A percentile compares a stretch with the other conserved stretches of the same genome.
Conservation (phyloP, 1,140 invertebrate genomes). For the Danaus melanippus region DNA sequence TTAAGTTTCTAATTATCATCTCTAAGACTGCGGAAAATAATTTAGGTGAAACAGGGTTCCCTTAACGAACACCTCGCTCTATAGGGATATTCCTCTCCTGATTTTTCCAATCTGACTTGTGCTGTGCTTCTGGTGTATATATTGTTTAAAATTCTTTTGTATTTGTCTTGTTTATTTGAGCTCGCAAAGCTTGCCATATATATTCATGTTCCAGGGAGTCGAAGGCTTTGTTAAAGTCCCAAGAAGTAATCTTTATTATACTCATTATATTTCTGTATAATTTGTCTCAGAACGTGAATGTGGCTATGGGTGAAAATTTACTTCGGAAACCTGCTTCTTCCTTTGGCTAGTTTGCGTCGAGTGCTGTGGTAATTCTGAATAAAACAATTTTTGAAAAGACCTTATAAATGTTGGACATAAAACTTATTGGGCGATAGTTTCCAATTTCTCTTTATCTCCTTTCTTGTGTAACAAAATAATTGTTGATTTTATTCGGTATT, state of each 20-base stretch:
- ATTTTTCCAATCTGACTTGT: conserved; percentile 25
- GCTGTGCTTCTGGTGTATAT: conserved; percentile 23
- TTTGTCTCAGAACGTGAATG: conserved; percentile 20
- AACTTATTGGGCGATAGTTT: conserved; percentile 31
- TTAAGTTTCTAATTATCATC: conserved; percentile 19
- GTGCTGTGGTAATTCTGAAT: conserved; percentile 8
- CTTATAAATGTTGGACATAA: conserved; percentile 32
- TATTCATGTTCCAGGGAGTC: conserved; percentile 22
- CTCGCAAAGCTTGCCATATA: conserved; percentile 25
- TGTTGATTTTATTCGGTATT: conserved; percentile 32
- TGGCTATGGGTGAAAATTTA: conserved; percentile 17
- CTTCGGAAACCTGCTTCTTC: conserved; percentile 16
- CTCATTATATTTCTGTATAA: conserved; percentile 21
- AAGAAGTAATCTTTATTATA: conserved; percentile 22
- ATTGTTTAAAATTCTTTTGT: conserved; percentile 23
- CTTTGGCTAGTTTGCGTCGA: conserved; percentile 16
- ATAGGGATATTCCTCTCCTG: conserved; percentile 20
- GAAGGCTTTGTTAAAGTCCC: conserved; percentile 29
- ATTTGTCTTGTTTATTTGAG: conserved; percentile 24
- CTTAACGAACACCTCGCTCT: conserved; percentile 26
- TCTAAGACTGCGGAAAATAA: conserved; percentile 28
- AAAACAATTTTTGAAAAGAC: conserved; percentile 17
- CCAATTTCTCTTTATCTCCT: conserved; percentile 24
- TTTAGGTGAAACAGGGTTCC: conserved; percentile 29
- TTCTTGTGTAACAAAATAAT: conserved; percentile 32